Conservation (phyloP, 2,113 vertebrate genomes). For the Carassius auratus region DNA sequence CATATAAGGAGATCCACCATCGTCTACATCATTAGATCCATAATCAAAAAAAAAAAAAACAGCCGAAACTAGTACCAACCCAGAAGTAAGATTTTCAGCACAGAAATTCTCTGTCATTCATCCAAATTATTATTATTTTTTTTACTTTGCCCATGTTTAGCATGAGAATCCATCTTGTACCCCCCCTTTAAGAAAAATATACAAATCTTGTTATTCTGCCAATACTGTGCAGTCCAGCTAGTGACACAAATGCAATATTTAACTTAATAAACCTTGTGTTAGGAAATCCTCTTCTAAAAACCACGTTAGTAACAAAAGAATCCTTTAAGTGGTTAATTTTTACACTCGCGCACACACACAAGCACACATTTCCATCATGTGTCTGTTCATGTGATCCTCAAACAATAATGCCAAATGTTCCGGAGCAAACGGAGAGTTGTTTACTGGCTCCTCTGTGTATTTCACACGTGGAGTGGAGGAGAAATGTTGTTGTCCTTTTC, state of each 20-base stretch:
- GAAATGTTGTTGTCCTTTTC: slow-evolving; percentile 8
- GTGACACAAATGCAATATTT: neutral
- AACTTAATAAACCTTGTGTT: neutral
- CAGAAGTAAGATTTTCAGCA: no score
- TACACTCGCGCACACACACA: neutral
- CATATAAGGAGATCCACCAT: no score
- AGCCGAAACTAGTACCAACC: no score
- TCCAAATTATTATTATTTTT: no score
- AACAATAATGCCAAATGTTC: neutral
- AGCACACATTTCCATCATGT: neutral
- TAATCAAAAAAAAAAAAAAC: no score
- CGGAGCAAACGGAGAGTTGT: neutral
- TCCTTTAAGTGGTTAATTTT: neutral
- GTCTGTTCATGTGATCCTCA: neutral
- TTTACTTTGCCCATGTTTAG: no score
- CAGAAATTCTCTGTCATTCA: no score
- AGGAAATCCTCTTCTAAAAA: neutral
- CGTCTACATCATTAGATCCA: no score
- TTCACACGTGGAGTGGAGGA: neutral
- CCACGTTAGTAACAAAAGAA: neutral
- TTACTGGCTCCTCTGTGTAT: slow-evolving; percentile 26
- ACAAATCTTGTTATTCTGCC: neutral
- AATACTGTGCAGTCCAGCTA: neutral
- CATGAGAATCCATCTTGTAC: no score
- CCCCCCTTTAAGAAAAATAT: no score